These are phyloP conservation scores for Tyrannus savana DNA, from an alignment of 2,113 vertebrate species.

Conservation along the genomic window DNA sequence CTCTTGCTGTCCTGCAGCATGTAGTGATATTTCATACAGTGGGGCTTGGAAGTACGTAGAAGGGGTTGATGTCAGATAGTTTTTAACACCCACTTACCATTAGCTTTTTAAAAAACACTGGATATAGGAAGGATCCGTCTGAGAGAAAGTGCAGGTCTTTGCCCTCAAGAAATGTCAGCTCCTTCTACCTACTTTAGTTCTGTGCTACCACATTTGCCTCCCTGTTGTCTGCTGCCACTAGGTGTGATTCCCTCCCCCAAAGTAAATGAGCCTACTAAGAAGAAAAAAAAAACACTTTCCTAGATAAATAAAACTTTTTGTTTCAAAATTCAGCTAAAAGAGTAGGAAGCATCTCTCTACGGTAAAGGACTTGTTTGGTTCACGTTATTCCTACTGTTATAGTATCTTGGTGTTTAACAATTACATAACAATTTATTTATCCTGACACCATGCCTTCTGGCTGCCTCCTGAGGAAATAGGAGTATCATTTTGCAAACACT, in stretches of 20 bases:
- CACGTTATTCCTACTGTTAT: rapidly evolving
- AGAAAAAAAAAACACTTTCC: not conserved
- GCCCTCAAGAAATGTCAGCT: not conserved
- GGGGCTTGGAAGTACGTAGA: not conserved
- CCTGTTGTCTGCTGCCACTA: not conserved
- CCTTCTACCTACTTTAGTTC: not conserved
- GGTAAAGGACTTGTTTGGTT: not conserved
- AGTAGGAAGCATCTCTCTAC: not conserved
- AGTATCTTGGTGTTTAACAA: not conserved
- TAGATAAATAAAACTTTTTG: not conserved
- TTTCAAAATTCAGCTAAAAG: not conserved
- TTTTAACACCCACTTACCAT: not conserved
- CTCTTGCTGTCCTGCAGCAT: not conserved
- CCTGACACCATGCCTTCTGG: not conserved
- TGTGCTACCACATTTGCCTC: not conserved
- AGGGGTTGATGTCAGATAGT: not conserved
- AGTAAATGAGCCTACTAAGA: not conserved
- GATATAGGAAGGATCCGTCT: not conserved
- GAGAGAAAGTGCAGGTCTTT: not conserved
- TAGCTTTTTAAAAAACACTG: not conserved
- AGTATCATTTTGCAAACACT: not conserved
- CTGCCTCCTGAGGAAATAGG: not conserved
- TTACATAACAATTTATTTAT: not conserved
- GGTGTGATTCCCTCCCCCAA: not conserved
- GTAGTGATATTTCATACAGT: not conserved